Conservation (phyloP, 2,113 vertebrate species). For the Girardinichthys multiradiatus region DNA sequence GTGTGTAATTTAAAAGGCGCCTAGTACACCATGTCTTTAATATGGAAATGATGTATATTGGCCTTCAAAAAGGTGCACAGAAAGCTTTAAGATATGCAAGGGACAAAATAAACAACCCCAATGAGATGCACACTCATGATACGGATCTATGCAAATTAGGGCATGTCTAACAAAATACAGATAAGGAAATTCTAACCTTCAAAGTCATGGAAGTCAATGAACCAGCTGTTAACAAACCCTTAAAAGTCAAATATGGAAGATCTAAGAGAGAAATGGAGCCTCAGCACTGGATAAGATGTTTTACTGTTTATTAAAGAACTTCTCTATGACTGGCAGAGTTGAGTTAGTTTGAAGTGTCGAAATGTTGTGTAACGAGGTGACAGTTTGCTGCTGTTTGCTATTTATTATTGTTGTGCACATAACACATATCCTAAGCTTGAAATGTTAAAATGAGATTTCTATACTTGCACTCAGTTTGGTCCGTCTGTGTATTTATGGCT, state of each 20-base stretch:
- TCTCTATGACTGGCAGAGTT: not conserved
- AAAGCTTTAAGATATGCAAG: constrained; percentile 35
- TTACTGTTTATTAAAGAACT: not conserved
- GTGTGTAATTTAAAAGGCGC: not conserved
- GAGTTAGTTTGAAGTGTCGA: not conserved
- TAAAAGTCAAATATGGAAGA: not conserved
- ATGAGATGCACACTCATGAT: constrained; percentile 48
- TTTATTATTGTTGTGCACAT: not conserved
- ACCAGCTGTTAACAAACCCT: constrained; percentile 35
- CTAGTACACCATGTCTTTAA: not conserved
- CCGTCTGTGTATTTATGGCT: not conserved
- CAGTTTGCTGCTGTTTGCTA: not conserved
- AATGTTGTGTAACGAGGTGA: constrained; percentile 4
- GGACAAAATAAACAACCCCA: constrained; percentile 36
- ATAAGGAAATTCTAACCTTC: constrained; percentile 62
- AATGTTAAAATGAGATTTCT: not conserved
- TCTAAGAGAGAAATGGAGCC: not conserved
- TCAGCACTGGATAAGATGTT: not conserved
- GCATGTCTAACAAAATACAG: constrained; percentile 56
- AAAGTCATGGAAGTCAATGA: constrained; percentile 60
- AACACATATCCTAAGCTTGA: not conserved
- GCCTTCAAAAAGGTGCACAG: constrained; percentile 1
- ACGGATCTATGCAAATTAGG: constrained; percentile 65
- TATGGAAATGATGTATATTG: constrained; percentile 25
- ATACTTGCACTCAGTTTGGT: not conserved